Evolutionary conservation across 2,888 invertebrate species (phyloP).

Genomic region (Drosophila merina): DNA sequence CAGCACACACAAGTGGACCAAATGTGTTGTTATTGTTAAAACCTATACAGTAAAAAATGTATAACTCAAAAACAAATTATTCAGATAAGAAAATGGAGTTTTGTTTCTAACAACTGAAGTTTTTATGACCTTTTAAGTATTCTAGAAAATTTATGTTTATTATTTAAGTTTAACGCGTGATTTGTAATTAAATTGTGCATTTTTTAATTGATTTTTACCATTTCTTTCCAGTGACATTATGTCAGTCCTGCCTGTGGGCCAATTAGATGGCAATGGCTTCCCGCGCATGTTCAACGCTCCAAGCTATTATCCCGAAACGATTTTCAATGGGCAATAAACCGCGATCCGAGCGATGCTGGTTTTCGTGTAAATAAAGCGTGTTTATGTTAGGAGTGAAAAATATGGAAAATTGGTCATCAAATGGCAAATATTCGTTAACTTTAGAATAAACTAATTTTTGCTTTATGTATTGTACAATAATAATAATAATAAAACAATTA

Average conservation of each 20-base stretch:
- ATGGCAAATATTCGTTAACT: slow-evolving; percentile 61
- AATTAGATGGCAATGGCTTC: slow-evolving; percentile 82
- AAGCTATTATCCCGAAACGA: slow-evolving; percentile 83
- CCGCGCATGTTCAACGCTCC: slow-evolving; percentile 84
- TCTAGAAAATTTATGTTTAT: neutral
- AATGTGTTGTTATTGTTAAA: slow-evolving; percentile 31
- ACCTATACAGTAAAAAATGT: slow-evolving; percentile 8
- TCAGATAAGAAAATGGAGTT: slow-evolving; percentile 1
- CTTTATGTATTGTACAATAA: slow-evolving; percentile 59
- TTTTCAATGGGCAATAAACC: slow-evolving; percentile 82
- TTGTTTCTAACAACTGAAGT: neutral
- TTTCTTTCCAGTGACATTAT: slow-evolving; percentile 81
- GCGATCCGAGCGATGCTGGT: slow-evolving; percentile 38
- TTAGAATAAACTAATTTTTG: slow-evolving; percentile 42
- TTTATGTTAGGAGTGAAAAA: slow-evolving; percentile 42
- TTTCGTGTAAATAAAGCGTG: slow-evolving; percentile 52
- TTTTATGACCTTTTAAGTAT: neutral
- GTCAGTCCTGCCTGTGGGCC: slow-evolving; percentile 83
- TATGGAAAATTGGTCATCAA: slow-evolving; percentile 65
- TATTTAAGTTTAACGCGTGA: neutral
- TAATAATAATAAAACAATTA: slow-evolving; percentile 53
- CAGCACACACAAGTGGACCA: slow-evolving; percentile 48
- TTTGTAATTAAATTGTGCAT: neutral
- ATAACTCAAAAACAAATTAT: slow-evolving; percentile 1
- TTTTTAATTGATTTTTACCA: neutral